Evolutionary conservation across 2,113 vertebrate species (phyloP), one percentile per base, ranked within the genome.

Genomic region (Trematomus loennbergii): DNA sequence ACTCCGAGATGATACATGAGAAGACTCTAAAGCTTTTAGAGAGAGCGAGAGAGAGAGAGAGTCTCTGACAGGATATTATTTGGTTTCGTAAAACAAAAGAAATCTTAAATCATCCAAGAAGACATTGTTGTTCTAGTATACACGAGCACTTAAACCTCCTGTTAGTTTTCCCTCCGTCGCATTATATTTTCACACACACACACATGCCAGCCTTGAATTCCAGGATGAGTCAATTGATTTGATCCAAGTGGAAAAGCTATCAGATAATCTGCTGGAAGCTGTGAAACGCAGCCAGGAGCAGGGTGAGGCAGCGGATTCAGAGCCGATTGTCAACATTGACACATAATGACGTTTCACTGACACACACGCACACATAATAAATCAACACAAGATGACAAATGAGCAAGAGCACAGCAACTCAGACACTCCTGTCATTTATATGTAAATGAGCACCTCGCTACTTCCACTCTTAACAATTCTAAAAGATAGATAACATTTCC

Each of bases 381-480:
- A 69, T 85, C 60, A 17, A 67, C 17, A 18, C 45, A 70, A 79
- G 72, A 73, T 62, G 72, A 78, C 68, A 80, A 83, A 85, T 60
- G 66, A 81, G 55, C 75, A 20, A 12, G 48, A 80, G 46, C 15
- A 20, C 13, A 11, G 57, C 67, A 75, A 74, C 70, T 58, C 58
- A 49, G 57, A 69, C 60, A 45, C 65, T 46, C 20, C 49, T 40
- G 33, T 83, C 58, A 90, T 92, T 87, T 91, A 84, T 80, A 92
- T 93, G 90, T n/a, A 88, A 91, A 91, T 93, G 73, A 88, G 82
- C 40, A n/a, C 68, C 53, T 53, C 9, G 1, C 50, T 12, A 48
- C 74, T 64, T 64, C 12, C 50, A 33, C 57, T 18, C 57, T 15
- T 52, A 66, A 80, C 25, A 29, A 29, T 29, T 72, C 25, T 22